These are phyloP conservation scores for human DNA, from an alignment of 2,113 vertebrate genomes.

Conservation along the genomic window GRCh38 chr4:121277001-121277500, in stretches of 20 bases:
- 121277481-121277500: not conserved
- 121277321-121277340: not conserved
- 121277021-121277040: not conserved
- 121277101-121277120: not conserved
- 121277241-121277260: not conserved
- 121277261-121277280: not conserved
- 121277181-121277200: not conserved
- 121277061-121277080: not conserved
- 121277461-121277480: not conserved
- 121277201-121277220: fast-evolving
- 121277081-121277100: not conserved
- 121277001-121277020: not conserved
- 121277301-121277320: no score
- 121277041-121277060: not conserved
- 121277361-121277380: no score
- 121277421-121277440: not conserved
- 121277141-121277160: no score
- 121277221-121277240: not conserved
- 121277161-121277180: not conserved
- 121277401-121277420: not conserved
- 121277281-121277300: not conserved
- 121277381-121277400: no score
- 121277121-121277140: not conserved
- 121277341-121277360: not conserved
- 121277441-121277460: not conserved